Evolutionary conservation across 2,888 invertebrate genomes (phyloP), one percentile per base, ranked within the genome.

Genomic region (Capitulum mitella): DNA sequence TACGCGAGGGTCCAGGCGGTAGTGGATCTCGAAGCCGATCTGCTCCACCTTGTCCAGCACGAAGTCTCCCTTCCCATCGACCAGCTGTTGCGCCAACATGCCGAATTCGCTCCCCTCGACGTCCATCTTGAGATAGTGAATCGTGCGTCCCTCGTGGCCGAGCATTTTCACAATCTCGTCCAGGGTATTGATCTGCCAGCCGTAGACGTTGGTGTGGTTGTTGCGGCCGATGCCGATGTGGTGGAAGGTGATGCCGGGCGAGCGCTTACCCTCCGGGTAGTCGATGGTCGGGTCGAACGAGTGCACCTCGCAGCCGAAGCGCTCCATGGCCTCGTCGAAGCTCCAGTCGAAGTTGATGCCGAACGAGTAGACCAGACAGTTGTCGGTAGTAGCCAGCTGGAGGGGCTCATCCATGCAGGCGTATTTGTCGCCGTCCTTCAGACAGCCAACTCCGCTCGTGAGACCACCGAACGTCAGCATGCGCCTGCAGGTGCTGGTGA

Each of bases 71-170:
- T 51, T 40, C 14, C 70, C 61, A 19, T 64, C 64, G 19, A 64
- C 22, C 61, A 78, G n/a, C 64, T 74, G 78, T 40, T 78, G 78
- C 14, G 78, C 80, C 22, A 82, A 46, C 10, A 80, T 80, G 10
- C 78, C 82, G 84, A 85, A 86, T 79, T 86, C 86, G 2, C 83
- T 83, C 61, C 84, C 85, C 79, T 86, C 85, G n/a, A 86, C 83
- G 80, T 86, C 86, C 81, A 86, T 84, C 80, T 86, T 86, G 54
- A 86, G 80, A 77, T 85, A 85, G 81, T 86, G 85, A 40, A 86
- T 84, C 0, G 82, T 82, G 77, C 85, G 84, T 78, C 83, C 83
- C 79, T 80, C 79, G 80, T 85, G 85, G 19, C 84, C 84, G 34
- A 84, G 84, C 51, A 84, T 83, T 34, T 81, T 79, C 51, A 85